Evolutionary conservation across 2,888 invertebrate species (phyloP), one percentile per base, ranked within the genome.

Genomic region (Chrysolina oricalcia): DNA sequence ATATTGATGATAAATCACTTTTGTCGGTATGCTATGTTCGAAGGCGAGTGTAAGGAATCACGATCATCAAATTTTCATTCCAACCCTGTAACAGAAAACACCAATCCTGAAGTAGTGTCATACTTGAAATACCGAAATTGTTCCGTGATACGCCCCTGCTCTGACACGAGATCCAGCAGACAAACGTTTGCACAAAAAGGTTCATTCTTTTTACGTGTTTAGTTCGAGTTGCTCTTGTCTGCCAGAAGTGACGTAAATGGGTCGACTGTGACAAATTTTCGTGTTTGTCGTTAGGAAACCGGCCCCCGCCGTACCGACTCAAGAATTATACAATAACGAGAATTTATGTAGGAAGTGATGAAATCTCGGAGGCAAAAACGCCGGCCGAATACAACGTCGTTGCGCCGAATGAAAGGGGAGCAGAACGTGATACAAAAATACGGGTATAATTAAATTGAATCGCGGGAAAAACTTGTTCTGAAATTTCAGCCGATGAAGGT

Each of bases 241-340:
- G 78, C 74, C 73, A 72, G 71, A 73, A 69, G 75, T 81, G 82
- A 82, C 81, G 70, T 80, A 82, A 83, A 82, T 83, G 78, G 84
- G 82, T 81, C 82, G 82, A 78, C 81, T 75, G 77, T 84, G 83
- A 83, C 83, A 83, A 83, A 84, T 84, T 82, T 77, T 77, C 66
- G 78, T 80, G 81, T 82, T 82, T 84, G 82, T 82, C 76, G 75
- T 77, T 70, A 75, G 71, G 75, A 79, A 79, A 76, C 77, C 72
- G 66, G 65, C 75, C 78, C 68, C 75, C 71, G 67, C 72, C 71
- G 67, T 71, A 72, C 70, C 73, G 75, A 70, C 64, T 76, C 62
- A 74, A 70, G 78, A 77, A 77, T 80, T 78, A 79, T 75, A 70
- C 74, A 79, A 78, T 78, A 80, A 76, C 78, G 73, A 74, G 78